Base-by-base conservation (phyloP, 2,888 invertebrate genomes). In the Camponotus fellah region DNA sequence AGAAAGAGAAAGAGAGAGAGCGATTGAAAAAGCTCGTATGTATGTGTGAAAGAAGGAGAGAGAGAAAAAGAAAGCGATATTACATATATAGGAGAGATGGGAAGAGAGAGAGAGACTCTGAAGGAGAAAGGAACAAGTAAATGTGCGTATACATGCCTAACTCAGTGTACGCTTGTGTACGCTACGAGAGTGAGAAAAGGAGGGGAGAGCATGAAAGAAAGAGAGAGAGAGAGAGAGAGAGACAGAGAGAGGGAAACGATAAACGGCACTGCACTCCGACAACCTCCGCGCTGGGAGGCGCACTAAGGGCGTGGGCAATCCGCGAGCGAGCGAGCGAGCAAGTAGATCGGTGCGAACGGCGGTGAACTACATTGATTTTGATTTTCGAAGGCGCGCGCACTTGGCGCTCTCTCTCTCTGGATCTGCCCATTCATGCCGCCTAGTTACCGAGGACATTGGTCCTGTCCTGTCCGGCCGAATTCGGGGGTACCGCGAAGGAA, bases 331-430 rank as follows among this genome's bases (percentile, higher is more conserved):
- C 76, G 86, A 81, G 87, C 83, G 49, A 74, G 71, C 82, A 82
- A 75, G 77, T 37, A 71, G 71, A 62, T 82, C 85, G 62, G 69
- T 65, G 37, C 72, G 75, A 85, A 75, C 86, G 86, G 83, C 83
- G 85, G 82, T 84, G 69, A 89, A 93, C 91, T 92, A 93, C 93
- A 94, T 94, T 93, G 93, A 93, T 94, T 93, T 94, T 93, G 93
- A 93, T 94, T 94, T 94, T 93, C 92, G 90, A 92, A 93, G 93
- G 92, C 91, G 92, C 92, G 92, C 92, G 92, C 92, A 89, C 89
- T 91, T 89, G 83, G 87, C 87, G 75, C 86, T 72, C 80, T 76
- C 49, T 76, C 49, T n/a, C 49, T 53, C 85, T 75, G 85, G 88
- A 89, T 89, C 87, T 85, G 89, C 89, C 89, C 92, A 92, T 91